phyloP scores from a whole-genome alignment of 2,797 vertebrate genomes.

The Acanthurus lineatus region DNA sequence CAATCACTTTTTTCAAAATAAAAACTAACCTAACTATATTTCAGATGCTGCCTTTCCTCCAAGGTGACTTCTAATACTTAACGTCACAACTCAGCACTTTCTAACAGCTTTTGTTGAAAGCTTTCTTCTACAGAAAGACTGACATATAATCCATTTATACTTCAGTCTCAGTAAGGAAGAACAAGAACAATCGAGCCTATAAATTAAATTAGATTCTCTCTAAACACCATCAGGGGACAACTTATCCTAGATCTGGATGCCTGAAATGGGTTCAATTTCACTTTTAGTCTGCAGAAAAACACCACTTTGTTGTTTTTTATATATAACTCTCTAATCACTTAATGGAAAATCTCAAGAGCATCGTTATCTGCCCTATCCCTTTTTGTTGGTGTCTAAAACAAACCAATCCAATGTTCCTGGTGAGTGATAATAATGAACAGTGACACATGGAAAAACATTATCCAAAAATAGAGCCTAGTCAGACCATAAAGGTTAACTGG shows the following conservation, averaged over 20 bases:
- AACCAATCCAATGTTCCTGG: not conserved
- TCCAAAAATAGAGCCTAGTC: conserved; percentile 16
- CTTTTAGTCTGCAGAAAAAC: conserved; percentile 4
- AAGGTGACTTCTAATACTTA: conserved; percentile 16
- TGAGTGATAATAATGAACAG: conserved; percentile 23
- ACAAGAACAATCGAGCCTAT: too few species aligned
- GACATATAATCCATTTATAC: not conserved
- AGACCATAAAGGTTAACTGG: conserved; percentile 24
- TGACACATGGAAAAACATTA: conserved; percentile 36
- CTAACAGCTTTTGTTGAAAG: not conserved
- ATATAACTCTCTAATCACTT: not conserved
- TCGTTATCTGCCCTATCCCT: not conserved
- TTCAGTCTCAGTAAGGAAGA: conserved; percentile 5
- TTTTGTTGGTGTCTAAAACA: not conserved
- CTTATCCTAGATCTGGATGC: not conserved
- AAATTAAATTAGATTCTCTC: conserved; percentile 12
- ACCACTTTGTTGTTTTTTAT: not conserved
- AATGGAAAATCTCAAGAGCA: not conserved
- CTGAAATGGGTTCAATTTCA: not conserved
- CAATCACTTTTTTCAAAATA: not conserved
- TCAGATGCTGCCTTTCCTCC: conserved; percentile 4
- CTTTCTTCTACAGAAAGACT: not conserved
- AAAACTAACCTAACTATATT: not conserved
- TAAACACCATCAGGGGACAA: conserved; percentile 15
- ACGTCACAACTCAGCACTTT: not conserved